Evolutionary conservation across 1,140 invertebrate species (phyloP), one percentile per base, ranked within the genome.

Genomic region (Diorhabda elongata): DNA sequence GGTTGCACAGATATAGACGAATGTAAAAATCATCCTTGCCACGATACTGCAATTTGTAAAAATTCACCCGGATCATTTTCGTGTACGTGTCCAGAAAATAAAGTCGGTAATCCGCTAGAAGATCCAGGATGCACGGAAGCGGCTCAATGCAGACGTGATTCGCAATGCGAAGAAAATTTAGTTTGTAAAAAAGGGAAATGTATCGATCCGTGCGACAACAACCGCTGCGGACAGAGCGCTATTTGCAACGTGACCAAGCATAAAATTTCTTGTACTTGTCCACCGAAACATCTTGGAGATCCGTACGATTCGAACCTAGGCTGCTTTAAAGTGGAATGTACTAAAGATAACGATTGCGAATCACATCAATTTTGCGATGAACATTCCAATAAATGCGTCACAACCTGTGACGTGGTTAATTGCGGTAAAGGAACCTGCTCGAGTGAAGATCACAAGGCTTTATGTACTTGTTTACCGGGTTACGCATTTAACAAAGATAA

Each of bases 291-390:
- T 78, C 83, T 93, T 8, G 94, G 94, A 3, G 92, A 95, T 84
- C 86, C 92, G 2, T 85, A 87, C 69, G 89, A 92, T 79, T 80
- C 83, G 57, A 84, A 84, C 69, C 84, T 91, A 7, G 91, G 91
- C 6, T 93, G 92, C 74, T 93, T 92, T 80, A 90, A 90, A 83
- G 92, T 93, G 2, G 93, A 95, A 83, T 96, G 93, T 79, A 81
- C 91, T 2, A 85, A 86, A 5, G 86, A 92, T 80, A 85, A 85
- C 45, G 92, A 95, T 64, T 96, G 94, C 78, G 80, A 89, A 2
- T 79, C 75, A 8, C 90, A 92, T 71, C 91, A 90, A 80, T 87
- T 87, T 67, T 95, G 94, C 76, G 89, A 93, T 76, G 74, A 77
- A 5, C 84, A 88, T 72, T 87, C 83, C 11, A 92, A 94, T 78